phyloP scores from a whole-genome alignment of 1,140 invertebrate genomes.

The Bactericera cockerelli region DNA sequence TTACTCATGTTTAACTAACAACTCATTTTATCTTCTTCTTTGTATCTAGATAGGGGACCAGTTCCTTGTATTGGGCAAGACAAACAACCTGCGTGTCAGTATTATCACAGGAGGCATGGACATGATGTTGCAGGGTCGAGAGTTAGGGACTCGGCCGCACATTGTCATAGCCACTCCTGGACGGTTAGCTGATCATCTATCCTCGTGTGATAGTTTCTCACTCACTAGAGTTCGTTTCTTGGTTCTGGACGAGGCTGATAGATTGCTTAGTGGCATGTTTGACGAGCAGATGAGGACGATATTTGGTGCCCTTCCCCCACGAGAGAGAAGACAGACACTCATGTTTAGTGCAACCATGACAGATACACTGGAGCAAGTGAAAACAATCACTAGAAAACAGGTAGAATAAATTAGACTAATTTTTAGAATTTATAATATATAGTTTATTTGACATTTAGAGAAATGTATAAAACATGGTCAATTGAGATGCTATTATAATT shows the following conservation, averaged over 20 bases:
- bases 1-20: no score
- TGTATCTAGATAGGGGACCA: constrained; percentile 85
- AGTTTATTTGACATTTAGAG: no score
- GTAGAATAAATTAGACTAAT: constrained; percentile 10
- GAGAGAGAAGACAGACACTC: constrained; percentile 59
- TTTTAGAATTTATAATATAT: no score
- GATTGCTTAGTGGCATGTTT: constrained; percentile 63
- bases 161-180: constrained; percentile 91
- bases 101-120: constrained; percentile 87
- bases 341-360: constrained; percentile 96
- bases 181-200: constrained; percentile 70
- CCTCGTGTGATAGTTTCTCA: constrained; percentile 66
- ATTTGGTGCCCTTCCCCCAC: constrained; percentile 58
- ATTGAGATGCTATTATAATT: background rate
- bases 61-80: constrained; percentile 73
- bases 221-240: constrained; percentile 68
- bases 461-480: no score
- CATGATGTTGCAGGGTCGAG: constrained; percentile 75
- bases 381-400: constrained; percentile 29
- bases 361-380: constrained; percentile 57
- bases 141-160: constrained; percentile 74
- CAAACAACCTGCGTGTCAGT: constrained; percentile 62
- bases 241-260: constrained; percentile 86
- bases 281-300: constrained; percentile 70
- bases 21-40: no score